phyloP scores from a whole-genome alignment of 2,888 invertebrate genomes.

The Xanthostigma xanthostigma region DNA sequence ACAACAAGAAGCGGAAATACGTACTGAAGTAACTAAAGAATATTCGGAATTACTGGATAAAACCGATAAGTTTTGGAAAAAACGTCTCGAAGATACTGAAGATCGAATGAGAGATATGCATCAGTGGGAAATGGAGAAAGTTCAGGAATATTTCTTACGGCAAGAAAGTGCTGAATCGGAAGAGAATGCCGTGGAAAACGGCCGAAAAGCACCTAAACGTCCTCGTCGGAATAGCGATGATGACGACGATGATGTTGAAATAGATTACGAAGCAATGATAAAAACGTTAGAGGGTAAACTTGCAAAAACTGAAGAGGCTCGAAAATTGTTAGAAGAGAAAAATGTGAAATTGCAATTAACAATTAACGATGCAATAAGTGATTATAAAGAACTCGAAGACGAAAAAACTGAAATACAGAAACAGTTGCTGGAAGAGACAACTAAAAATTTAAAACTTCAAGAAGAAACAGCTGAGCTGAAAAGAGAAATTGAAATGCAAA shows the following conservation, averaged over 20 bases:
- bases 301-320: not conserved
- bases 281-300: not conserved
- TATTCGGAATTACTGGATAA: not conserved
- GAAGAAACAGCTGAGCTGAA: not conserved
- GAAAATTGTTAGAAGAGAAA: not conserved
- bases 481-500: not conserved
- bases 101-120: not conserved
- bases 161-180: not conserved
- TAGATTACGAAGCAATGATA: not conserved
- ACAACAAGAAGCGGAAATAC: not conserved
- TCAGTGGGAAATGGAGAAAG: not conserved
- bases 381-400: not conserved
- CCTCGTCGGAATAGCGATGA: not conserved
- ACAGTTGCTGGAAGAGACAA: not conserved
- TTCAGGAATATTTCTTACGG: not conserved
- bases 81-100: not conserved
- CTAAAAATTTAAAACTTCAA: slow-evolving; percentile 1
- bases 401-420: not conserved
- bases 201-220: not conserved
- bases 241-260: not conserved
- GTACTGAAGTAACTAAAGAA: not conserved
- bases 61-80: not conserved
- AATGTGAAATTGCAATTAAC: not conserved
- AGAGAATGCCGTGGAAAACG: no score
- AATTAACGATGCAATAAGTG: not conserved